Percentiles rank a stretch among this genome's conserved stretches.
These are phyloP conservation scores for Irena cyanogastra DNA, from an alignment of 2,113 vertebrate genomes.

Conservation along the genomic window DNA sequence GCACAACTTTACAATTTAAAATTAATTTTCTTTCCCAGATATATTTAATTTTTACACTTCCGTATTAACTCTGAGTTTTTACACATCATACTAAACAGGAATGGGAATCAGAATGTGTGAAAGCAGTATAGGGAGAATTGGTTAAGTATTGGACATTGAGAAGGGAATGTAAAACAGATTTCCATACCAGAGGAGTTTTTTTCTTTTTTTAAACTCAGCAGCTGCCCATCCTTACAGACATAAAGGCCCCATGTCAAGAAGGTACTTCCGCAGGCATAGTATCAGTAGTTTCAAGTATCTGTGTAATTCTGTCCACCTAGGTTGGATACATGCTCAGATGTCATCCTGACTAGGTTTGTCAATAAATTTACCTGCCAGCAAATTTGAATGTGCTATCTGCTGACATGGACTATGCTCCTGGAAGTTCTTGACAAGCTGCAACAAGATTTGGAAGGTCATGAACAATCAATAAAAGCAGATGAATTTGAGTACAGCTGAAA, in stretches of 20 bases:
- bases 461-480: not conserved
- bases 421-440: not conserved
- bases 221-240: not conserved
- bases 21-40: not conserved
- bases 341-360: not conserved
- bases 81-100: not conserved
- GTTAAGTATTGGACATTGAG: not conserved
- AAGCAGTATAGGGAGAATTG: not conserved
- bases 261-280: not conserved
- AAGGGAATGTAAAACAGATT: not conserved
- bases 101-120: not conserved
- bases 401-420: not conserved
- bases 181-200: not conserved
- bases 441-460: not conserved
- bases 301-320: not conserved
- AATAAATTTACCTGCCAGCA: not conserved
- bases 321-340: not conserved
- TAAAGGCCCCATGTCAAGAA: not conserved
- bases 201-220: not conserved
- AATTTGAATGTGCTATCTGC: not conserved
- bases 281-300: not conserved
- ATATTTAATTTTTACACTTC: not conserved
- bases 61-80: not conserved
- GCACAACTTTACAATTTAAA: not conserved
- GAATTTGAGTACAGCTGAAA: not conserved